Evolutionary conservation across 2,888 invertebrate genomes (phyloP), one percentile per base, ranked within the genome.

Genomic region (Archaeoteleia sp.): DNA sequence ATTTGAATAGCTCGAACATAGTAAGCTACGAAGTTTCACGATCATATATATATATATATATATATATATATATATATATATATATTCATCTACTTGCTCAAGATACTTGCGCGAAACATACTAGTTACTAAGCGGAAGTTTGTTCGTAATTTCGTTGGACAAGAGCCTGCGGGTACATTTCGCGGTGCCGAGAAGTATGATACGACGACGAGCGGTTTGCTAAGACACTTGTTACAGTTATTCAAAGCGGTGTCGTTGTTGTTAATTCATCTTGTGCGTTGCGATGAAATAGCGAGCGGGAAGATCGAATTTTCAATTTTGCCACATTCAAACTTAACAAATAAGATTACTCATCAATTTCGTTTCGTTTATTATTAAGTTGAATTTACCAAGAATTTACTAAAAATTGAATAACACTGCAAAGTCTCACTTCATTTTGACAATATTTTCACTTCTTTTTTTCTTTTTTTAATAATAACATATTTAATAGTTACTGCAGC

Each of bases 71-170:
- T n/a, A n/a, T n/a, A n/a, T n/a, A n/a, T n/a, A n/a, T 34, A 34
- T 34, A 13, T 14, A 37, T 37, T 8, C 9, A 20, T 39, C 17
- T 17, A 39, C 39, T 39, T 20, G 14, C 6, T 20, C 20, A 17
- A 20, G 39, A 39, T 39, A 39, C 20, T 39, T 39, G 9, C 20
- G 6, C 9, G 39, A 39, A 20, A 17, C 39, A 6, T 7, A 17
- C 17, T 29, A 39, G 39, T 37, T 29, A 39, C 15, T 3, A 13
- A 39, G 14, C 20, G 12, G n/a, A 53, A 53, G 40, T 53, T 53
- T 40, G 53, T 53, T 32, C 32, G 32, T 30, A 53, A 42, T 53
- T 53, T 42, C 53, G 32, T 53, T 32, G 23, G 12, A 42, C 32
- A 13, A 42, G 27, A 42, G 42, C 42, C 27, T 42, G 42, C 42